Evolutionary conservation across 2,888 invertebrate species (phyloP).

Genomic region (Pandemis corylana): DNA sequence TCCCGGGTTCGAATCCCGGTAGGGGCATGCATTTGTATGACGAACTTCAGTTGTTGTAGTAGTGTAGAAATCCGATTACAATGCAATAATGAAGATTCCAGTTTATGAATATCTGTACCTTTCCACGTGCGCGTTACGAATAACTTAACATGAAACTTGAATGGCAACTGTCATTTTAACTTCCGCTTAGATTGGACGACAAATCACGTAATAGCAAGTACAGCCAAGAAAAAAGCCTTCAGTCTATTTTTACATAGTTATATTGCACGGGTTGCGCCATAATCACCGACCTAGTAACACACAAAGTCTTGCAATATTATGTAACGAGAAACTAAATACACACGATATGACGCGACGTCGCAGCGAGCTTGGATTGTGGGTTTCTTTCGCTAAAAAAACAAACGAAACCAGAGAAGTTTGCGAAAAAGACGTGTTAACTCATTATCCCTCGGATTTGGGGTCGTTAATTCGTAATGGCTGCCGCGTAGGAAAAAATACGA

Average conservation of each 20-base stretch:
- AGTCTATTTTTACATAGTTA: conserved; percentile 9
- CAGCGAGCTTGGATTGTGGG: background rate
- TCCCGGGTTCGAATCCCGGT: no score
- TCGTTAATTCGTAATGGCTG: conserved; percentile 1
- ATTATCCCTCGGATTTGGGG: conserved; percentile 23
- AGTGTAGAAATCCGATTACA: no score
- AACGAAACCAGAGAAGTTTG: background rate
- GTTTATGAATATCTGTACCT: background rate
- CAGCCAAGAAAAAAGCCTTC: background rate
- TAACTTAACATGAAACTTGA: background rate
- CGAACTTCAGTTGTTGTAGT: no score
- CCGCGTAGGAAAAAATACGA: background rate
- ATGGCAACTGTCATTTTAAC: background rate
- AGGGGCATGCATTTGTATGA: no score
- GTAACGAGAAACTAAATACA: conserved; percentile 23
- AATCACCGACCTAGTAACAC: conserved; percentile 37
- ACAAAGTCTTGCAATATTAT: conserved; percentile 22
- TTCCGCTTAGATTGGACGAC: conserved; percentile 7
- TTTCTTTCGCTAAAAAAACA: conserved; percentile 2
- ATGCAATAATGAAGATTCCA: background rate
- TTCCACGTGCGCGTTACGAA: background rate
- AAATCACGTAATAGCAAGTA: background rate
- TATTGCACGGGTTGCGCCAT: conserved; percentile 15
- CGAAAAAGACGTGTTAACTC: conserved; percentile 10
- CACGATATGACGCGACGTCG: conserved; percentile 7